A percentile compares a stretch with the other conserved stretches of the same genome.
phyloP scores from a whole-genome alignment of 2,113 vertebrate genomes.

The Campylorhamphus procurvoides region DNA sequence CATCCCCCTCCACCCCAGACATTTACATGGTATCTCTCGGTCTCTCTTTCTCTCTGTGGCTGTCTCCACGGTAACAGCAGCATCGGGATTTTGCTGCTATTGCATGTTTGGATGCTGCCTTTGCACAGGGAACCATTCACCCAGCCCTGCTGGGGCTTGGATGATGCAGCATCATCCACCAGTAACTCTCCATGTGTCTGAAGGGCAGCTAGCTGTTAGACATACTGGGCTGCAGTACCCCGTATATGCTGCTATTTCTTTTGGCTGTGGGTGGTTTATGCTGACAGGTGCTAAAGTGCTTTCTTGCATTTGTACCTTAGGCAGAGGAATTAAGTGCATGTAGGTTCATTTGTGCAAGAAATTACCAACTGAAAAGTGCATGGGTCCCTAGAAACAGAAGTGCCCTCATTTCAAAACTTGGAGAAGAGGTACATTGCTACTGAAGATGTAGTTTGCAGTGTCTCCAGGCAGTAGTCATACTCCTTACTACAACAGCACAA shows the following conservation, averaged over 20 bases:
- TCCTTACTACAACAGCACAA: not conserved
- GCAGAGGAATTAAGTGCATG: not conserved
- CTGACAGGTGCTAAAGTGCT: not conserved
- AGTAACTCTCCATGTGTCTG: fast-evolving
- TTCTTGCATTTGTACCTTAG: fast-evolving
- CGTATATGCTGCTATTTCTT: fast-evolving
- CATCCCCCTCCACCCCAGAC: too few relatives aligned
- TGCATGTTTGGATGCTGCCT: conserved; percentile 27
- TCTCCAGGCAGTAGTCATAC: not conserved
- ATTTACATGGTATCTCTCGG: not conserved
- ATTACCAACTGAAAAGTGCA: not conserved
- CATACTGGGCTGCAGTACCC: not conserved
- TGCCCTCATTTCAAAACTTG: not conserved
- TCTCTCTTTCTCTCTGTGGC: not conserved
- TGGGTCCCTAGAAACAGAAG: not conserved
- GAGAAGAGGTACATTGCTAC: not conserved
- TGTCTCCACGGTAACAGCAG: conserved; percentile 71
- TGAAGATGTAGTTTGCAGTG: not conserved
- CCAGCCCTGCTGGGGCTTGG: not conserved
- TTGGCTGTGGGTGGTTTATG: not conserved
- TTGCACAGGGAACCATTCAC: not conserved
- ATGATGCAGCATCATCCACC: not conserved
- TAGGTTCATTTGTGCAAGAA: not conserved
- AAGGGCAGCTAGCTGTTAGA: not conserved
- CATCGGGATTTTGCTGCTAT: not conserved